Evolutionary conservation across 2,888 invertebrate genomes (phyloP), one percentile per base, ranked within the genome.

Genomic region (Hyposoter didymator): DNA sequence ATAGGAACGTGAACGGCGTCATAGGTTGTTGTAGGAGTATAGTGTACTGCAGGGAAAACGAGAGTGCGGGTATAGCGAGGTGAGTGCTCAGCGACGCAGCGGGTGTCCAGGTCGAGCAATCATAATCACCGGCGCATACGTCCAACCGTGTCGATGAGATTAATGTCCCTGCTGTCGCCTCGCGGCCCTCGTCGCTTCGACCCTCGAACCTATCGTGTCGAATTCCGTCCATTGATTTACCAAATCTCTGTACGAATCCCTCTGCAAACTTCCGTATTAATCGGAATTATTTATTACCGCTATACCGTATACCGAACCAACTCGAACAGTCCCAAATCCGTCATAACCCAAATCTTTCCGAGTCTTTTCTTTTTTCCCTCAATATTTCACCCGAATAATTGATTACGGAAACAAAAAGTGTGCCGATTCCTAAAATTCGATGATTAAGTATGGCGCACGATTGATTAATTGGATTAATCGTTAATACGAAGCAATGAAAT

Each of bases 121-220:
- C 89, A 91, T 91, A 91, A 92, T 91, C 92, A 91, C 90, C 91
- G 89, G 89, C 91, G 89, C 89, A 89, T 89, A 89, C 90, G 88
- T 90, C 70, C 79, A 10, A 78, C 83, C 80, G 82, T 88, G 89
- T 90, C 91, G 89, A 91, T 91, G 90, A 91, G 90, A 91, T 91
- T 91, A 91, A 90, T 90, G 90, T 89, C 85, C 87, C 89, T 84
- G 88, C 89, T 87, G 89, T 88, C 85, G 84, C 82, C 83, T 85
- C 87, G 84, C 84, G 84, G 87, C 81, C 74, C 81, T 86, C 84
- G 85, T 84, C 84, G 85, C 81, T 87, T 87, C 62, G 78, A 82
- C 82, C 87, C 78, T 75, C 70, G 47, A 64, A 72, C 82, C 82
- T 74, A 74, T 85, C 85, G 69, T 62, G 84, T 82, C 66, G 84